Percentiles rank a stretch among this genome's conserved stretches.
These are phyloP conservation scores for Ormia ochracea DNA, from an alignment of 2,888 invertebrate species.

Conservation along the genomic window DNA sequence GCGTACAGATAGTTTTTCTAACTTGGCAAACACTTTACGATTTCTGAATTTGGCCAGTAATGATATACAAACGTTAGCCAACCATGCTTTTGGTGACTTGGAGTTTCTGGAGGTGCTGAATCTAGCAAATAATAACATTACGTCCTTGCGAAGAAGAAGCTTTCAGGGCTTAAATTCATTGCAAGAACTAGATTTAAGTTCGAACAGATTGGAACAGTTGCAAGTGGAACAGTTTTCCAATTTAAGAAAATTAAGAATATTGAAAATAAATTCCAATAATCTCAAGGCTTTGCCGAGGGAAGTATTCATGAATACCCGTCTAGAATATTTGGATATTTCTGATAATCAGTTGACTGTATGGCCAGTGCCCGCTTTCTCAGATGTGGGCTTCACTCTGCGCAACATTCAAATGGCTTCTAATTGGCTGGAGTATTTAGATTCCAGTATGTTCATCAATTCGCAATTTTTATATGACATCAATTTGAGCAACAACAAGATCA, in stretches of 20 bases:
- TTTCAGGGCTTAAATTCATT: constrained; percentile 86
- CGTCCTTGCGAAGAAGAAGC: constrained; percentile 84
- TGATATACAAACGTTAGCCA: constrained; percentile 82
- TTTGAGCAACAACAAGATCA: constrained; percentile 87
- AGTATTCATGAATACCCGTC: constrained; percentile 86
- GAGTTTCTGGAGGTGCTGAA: constrained; percentile 85
- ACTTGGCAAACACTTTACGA: constrained; percentile 81
- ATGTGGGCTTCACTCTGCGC: constrained; percentile 87
- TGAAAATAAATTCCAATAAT: constrained; percentile 85
- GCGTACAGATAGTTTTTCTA: constrained; percentile 82
- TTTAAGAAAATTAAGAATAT: constrained; percentile 83
- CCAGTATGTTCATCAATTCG: constrained; percentile 89
- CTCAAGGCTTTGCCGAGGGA: constrained; percentile 86
- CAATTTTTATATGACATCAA: constrained; percentile 87
- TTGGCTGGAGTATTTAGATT: constrained; percentile 90
- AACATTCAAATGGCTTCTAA: constrained; percentile 88
- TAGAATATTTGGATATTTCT: constrained; percentile 88
- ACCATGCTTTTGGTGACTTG: constrained; percentile 85
- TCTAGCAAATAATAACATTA: constrained; percentile 85
- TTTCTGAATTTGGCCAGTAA: constrained; percentile 87
- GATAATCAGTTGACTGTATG: constrained; percentile 87
- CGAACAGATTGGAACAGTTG: constrained; percentile 85
- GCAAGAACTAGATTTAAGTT: constrained; percentile 87
- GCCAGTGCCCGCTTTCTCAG: constrained; percentile 86
- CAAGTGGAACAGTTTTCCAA: constrained; percentile 89